Conservation (phyloP, 2,888 invertebrate genomes). For the Schrankia costaestrigalis region DNA sequence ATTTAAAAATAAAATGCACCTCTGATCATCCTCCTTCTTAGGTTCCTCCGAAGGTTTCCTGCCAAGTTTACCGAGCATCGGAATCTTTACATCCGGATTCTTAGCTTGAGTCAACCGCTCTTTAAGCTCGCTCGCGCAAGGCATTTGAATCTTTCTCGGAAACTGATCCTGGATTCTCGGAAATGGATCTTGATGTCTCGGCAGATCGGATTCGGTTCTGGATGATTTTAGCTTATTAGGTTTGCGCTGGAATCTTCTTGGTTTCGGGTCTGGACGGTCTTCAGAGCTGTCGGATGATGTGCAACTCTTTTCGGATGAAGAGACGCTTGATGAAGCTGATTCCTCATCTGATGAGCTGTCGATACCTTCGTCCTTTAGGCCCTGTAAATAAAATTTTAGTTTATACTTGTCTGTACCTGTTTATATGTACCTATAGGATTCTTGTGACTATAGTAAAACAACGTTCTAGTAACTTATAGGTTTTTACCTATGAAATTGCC, state of each 20-base stretch:
- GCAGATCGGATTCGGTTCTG: conserved; percentile 70
- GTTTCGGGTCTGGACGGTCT: conserved; percentile 59
- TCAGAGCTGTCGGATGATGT: conserved; percentile 73
- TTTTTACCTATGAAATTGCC: too few species aligned
- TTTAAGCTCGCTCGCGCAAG: conserved; percentile 50
- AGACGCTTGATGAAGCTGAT: conserved; percentile 65
- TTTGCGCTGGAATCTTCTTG: conserved; percentile 63
- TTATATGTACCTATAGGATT: too few species aligned
- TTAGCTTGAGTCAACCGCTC: conserved; percentile 58
- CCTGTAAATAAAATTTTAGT: conserved; percentile 41
- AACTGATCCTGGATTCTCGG: conserved; percentile 45
- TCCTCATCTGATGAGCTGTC: conserved; percentile 78
- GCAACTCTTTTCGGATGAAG: conserved; percentile 74
- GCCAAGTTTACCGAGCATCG: conserved; percentile 61
- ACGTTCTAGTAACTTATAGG: too few species aligned
- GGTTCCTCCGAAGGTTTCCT: conserved; percentile 58
- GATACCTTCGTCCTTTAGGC: conserved; percentile 77
- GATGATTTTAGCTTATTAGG: conserved; percentile 69
- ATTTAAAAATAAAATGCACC: conserved; percentile 13
- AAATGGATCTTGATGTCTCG: conserved; percentile 48
- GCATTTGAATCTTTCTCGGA: conserved; percentile 45
- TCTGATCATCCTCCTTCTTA: conserved; percentile 58
- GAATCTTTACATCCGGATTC: conserved; percentile 57
- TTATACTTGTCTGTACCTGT: neutral
- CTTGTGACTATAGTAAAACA: too few species aligned